These are phyloP conservation scores for Myrmecophaga tridactyla DNA, from an alignment of 2,113 vertebrate genomes.

Conservation along the genomic window DNA sequence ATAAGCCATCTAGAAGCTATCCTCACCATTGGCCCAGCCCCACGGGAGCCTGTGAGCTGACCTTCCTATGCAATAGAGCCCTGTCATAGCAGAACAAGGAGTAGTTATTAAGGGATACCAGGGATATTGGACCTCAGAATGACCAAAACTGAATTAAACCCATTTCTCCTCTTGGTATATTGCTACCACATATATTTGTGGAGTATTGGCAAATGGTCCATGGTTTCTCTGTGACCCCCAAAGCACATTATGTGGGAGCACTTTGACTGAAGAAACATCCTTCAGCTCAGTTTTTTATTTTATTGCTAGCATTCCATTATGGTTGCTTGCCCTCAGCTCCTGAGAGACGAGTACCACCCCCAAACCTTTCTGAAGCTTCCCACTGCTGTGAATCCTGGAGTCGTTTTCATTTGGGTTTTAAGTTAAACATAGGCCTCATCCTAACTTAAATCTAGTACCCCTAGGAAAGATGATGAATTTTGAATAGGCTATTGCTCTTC, in stretches of 20 bases:
- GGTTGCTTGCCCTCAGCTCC: not conserved
- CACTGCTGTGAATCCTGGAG: not conserved
- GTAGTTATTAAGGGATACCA: constrained; percentile 19
- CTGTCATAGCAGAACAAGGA: not conserved
- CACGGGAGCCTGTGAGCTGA: not conserved
- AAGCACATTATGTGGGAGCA: constrained; percentile 17
- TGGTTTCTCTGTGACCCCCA: not conserved
- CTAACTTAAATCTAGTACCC: not conserved
- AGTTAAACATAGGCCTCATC: constrained; percentile 12
- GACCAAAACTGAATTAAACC: not conserved
- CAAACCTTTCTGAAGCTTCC: not conserved
- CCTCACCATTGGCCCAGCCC: constrained; percentile 19
- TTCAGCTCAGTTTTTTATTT: constrained; percentile 19
- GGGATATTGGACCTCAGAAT: not conserved
- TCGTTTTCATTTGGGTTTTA: constrained; percentile 14
- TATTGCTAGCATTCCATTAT: constrained; percentile 48
- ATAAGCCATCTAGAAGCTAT: not conserved
- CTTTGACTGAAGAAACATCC: constrained; percentile 5
- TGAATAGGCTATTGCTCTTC: not conserved
- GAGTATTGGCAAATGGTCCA: not conserved
- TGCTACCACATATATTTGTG: not conserved
- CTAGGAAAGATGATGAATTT: not conserved
- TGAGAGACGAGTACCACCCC: not conserved
- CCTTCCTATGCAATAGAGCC: not conserved
- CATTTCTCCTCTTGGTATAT: not conserved